Conservation (phyloP, 2,113 vertebrate genomes). For the Lonchura striata region DNA sequence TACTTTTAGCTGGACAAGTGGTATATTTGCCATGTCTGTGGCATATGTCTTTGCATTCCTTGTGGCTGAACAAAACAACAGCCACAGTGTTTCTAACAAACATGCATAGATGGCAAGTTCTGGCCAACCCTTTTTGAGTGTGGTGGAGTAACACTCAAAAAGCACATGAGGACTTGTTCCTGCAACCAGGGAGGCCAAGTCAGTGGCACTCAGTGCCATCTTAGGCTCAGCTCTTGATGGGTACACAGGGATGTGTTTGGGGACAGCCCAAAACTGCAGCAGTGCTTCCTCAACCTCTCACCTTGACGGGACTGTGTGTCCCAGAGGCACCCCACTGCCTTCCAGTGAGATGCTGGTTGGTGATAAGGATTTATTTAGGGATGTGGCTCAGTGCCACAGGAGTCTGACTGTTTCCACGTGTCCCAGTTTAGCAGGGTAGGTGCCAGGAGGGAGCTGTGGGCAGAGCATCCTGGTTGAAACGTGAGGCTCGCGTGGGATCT, state of each 20-base stretch:
- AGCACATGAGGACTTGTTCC: fast-evolving
- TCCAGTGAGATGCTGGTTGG: neutral
- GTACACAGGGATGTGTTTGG: neutral
- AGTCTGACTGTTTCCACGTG: neutral
- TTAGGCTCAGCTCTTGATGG: neutral
- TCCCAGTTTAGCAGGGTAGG: neutral
- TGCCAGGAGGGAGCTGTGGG: neutral
- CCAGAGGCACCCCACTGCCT: fast-evolving
- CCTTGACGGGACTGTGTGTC: fast-evolving
- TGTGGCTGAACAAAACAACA: neutral
- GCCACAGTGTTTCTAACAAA: neutral
- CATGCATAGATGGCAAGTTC: neutral
- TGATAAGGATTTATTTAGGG: neutral
- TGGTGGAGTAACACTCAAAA: neutral
- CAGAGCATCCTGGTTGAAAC: neutral
- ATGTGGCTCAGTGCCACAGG: neutral
- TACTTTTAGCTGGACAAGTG: neutral
- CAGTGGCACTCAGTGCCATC: neutral
- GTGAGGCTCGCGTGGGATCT: neutral
- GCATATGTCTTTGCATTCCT: neutral
- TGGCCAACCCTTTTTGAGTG: fast-evolving
- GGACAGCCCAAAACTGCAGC: neutral
- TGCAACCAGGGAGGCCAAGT: fast-evolving
- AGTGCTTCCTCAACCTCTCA: neutral
- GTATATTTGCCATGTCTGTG: neutral